Base-by-base conservation (phyloP, 2,797 vertebrate genomes). In the Lindbergichthys nudifrons region DNA sequence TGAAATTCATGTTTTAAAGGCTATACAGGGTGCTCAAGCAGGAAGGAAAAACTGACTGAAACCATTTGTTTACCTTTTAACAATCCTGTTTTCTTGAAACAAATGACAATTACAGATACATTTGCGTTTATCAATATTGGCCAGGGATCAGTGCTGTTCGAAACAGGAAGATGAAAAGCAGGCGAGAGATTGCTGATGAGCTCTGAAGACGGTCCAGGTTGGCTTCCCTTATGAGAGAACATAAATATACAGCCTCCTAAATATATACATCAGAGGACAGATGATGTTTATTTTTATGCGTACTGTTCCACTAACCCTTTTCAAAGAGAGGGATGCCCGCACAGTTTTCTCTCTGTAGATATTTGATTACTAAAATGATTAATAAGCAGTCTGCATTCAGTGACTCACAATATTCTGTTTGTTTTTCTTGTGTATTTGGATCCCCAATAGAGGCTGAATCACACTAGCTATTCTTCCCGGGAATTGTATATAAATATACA, bases 261-360 rank as follows among this genome's bases (percentile, higher is more conserved):
- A 36, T 36, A 64, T 46, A 45, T 57, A 42, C 32, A 54, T 42
- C 14, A 36, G 42, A 48, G 12, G 13, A 57, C 32, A 21, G 8
- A 46, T 52, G 41, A 43, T 63, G 18, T 61, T 61, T 19, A 14
- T 16, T 45, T 48, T 21, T 21, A 23, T 60, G 23, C 10, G 3
- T 56, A 10, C 70, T 42, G 45, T 73, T 62, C 48, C 54, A 45
- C 47, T 46, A 69, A 26, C 48, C 50, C 8, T 83, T 76, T 73
- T 52, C 59, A 65, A 75, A 80, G 47, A 56, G 61, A 62, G 51
- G 15, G 36, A 70, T 58, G 47, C 42, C 61, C 53, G 21, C 19
- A 4, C 63, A 30, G 19, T 42, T 62, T 36, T 41, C 16, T 52
- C 30, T 61, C 63, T 70, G 56, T 53, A 48, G 62, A 36, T 41